Evolutionary conservation across 2,797 vertebrate genomes (phyloP).

Genomic region (Smutsia temminckii): DNA sequence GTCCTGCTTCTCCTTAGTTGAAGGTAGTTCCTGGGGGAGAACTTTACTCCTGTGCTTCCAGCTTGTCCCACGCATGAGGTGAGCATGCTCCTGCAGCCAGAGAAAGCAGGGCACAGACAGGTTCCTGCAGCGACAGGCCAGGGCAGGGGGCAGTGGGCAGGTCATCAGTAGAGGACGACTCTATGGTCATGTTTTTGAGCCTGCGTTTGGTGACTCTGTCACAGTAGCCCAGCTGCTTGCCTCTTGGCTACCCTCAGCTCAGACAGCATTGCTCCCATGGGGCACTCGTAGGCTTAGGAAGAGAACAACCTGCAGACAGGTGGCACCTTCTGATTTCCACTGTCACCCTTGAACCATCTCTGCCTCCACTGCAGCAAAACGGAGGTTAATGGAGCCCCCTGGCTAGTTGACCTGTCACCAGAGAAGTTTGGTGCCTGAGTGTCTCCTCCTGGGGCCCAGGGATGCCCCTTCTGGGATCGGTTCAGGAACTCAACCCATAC

Average conservation of each 20-base stretch:
- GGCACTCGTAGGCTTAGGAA: not conserved
- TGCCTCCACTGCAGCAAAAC: not conserved
- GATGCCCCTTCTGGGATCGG: not conserved
- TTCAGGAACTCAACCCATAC: not conserved
- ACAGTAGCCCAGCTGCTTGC: not conserved
- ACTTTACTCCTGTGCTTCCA: not conserved
- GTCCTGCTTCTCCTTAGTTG: not conserved
- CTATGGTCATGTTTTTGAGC: accelerated
- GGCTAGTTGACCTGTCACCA: not conserved
- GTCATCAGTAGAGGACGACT: not conserved
- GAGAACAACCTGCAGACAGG: not conserved
- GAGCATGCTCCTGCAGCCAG: not conserved
- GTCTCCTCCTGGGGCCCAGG: not conserved
- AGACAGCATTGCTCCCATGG: accelerated
- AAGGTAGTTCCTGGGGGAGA: not conserved
- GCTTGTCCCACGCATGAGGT: accelerated
- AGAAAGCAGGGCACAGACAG: not conserved
- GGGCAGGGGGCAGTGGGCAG: no score
- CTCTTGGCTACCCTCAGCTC: not conserved
- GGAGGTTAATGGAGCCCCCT: not conserved
- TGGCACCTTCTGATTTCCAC: not conserved
- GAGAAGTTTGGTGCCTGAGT: no score
- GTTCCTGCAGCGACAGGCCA: not conserved
- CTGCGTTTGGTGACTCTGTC: not conserved
- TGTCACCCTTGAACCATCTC: not conserved